Evolutionary conservation across 2,888 invertebrate species (phyloP).

Genomic region (Brachypterus glaber): DNA sequence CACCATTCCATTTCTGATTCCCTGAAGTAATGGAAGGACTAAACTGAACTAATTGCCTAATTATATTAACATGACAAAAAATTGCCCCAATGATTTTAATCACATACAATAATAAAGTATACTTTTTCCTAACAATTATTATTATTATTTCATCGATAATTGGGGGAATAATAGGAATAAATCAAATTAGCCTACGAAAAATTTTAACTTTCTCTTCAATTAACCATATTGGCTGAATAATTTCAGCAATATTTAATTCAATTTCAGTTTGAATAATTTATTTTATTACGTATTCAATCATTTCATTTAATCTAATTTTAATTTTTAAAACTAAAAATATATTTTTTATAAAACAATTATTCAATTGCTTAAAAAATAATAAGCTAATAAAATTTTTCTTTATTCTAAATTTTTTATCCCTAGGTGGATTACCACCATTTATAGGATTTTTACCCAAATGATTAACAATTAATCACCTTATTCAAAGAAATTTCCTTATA

Average conservation of each 20-base stretch:
- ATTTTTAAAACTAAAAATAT: slow-evolving; percentile 44
- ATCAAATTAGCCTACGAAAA: slow-evolving; percentile 41
- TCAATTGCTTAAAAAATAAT: slow-evolving; percentile 38
- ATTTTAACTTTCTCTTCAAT: slow-evolving; percentile 54
- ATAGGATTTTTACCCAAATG: slow-evolving; percentile 55
- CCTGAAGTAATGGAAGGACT: slow-evolving; percentile 49
- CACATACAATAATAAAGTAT: slow-evolving; percentile 31
- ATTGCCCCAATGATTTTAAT: slow-evolving; percentile 49
- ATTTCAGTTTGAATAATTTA: slow-evolving; percentile 23
- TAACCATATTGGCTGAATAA: slow-evolving; percentile 50
- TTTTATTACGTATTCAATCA: slow-evolving; percentile 42
- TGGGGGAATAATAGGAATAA: slow-evolving; percentile 45
- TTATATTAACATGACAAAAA: slow-evolving; percentile 57
- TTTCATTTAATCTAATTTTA: slow-evolving; percentile 42
- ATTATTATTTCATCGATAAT: slow-evolving; percentile 43
- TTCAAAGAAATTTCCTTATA: slow-evolving; percentile 39
- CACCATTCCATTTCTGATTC: too few relatives aligned
- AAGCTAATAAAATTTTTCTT: slow-evolving; percentile 43
- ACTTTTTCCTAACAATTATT: slow-evolving; percentile 38
- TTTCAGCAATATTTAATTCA: slow-evolving; percentile 22
- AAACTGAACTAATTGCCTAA: slow-evolving; percentile 47
- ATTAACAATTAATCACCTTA: slow-evolving; percentile 47
- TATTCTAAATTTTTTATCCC: slow-evolving; percentile 47
- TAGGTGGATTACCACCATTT: slow-evolving; percentile 52
- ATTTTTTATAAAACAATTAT: slow-evolving; percentile 46